Evolutionary conservation across 2,113 vertebrate species (phyloP).

Genomic region (Microtus montanus): DNA sequence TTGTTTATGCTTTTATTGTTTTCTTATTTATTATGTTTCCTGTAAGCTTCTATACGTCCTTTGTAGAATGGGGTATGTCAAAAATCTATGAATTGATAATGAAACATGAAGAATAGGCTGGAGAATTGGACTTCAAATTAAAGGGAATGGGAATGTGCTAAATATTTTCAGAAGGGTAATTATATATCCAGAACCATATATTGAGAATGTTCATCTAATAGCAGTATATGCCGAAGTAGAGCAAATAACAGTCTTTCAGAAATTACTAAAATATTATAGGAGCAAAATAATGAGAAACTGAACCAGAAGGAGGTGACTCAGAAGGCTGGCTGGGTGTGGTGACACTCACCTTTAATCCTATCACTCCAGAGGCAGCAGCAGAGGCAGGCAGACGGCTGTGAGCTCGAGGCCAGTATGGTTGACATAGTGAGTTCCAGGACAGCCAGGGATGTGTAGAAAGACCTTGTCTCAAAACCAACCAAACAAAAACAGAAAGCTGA

Average conservation of each 20-base stretch:
- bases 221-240: background rate
- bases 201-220: background rate
- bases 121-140: background rate
- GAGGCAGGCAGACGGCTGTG: background rate
- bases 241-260: background rate
- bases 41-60: background rate
- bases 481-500: background rate
- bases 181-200: background rate
- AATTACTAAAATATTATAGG: background rate
- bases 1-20: background rate
- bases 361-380: background rate
- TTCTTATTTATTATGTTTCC: background rate
- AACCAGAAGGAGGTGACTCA: background rate
- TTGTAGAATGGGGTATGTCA: background rate
- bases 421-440: background rate
- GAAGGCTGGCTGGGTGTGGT: background rate
- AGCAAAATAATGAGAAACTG: background rate
- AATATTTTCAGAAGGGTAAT: background rate
- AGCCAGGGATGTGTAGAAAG: background rate
- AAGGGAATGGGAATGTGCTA: background rate
- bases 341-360: too few species aligned
- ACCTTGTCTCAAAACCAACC: background rate
- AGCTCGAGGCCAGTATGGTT: background rate
- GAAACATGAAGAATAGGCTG: background rate
- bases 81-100: background rate